Base-by-base conservation (phyloP, 2,797 vertebrate genomes). In the Oreonectes daqikongensis region DNA sequence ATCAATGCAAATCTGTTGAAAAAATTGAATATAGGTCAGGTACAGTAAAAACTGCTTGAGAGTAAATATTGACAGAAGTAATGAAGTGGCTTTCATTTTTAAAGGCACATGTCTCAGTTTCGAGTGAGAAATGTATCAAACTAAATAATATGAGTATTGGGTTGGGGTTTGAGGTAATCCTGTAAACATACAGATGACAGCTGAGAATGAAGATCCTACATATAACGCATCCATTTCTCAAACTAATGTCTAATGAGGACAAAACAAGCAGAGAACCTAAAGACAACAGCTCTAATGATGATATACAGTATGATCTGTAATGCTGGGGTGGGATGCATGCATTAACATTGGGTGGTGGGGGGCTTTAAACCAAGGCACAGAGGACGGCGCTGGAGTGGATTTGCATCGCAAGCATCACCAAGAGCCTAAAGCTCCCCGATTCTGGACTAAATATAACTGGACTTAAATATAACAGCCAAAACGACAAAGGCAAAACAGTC, bases 351-450 rank as follows among this genome's bases (percentile, higher is more conserved):
- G 40, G 12, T 42, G 35, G 7, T 9, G 18, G 81, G 84, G 87
- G 83, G 66, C 86, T 85, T 86, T 86, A 80, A 90, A 90, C 90
- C 91, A 93, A 93, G 92, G 93, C 92, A 93, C 93, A 90, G 89
- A 88, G 88, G 77, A 87, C 88, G 87, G 86, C 52, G 75, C 83
- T 86, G 86, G 86, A 84, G 83, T 88, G 82, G 85, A 87, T 91
- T 87, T 90, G 91, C 90, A 91, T 88, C 80, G 87, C 87, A 92
- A 90, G 89, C 87, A 80, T 82, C 79, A 81, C 84, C 87, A 90
- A 91, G 55, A 30, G 85, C 83, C 81, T 82, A 84, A 87, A 77
- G 77, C 77, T 42, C 40, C 74, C 82, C 78, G 24, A 82, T 84
- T 85, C 78, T 82, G 85, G 83, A 79, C 64, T 79, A 86, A 84